Evolutionary conservation across 30 jellyfish, hydroid and myxozoan genomes (phyloP).

Genomic region (Hydractinia echinata): DNA sequence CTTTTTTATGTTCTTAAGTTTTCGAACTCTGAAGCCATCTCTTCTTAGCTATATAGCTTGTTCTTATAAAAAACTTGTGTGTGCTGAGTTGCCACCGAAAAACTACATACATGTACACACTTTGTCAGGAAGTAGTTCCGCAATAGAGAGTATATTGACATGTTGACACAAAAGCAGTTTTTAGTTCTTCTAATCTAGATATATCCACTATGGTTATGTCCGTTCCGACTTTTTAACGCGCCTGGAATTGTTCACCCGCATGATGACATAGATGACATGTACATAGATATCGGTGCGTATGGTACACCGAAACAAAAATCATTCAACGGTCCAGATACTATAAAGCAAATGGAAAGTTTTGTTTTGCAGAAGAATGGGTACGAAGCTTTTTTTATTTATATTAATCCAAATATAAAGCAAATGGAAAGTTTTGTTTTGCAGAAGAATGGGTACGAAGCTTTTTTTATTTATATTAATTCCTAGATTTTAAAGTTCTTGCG

Average conservation of each 20-base stretch:
- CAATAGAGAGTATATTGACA: not conserved
- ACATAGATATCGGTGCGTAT: slow-evolving; percentile 55
- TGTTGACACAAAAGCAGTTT: not conserved
- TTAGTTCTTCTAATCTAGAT: slow-evolving; percentile 11
- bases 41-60: too few species aligned
- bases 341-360: slow-evolving; percentile 37
- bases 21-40: too few species aligned
- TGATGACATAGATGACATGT: slow-evolving; percentile 18
- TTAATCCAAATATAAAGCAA: not conserved
- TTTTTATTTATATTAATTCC: not conserved
- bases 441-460: not conserved
- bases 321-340: slow-evolving; percentile 44
- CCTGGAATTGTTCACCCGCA: slow-evolving; percentile 55
- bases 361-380: slow-evolving; percentile 40
- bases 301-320: slow-evolving; percentile 38
- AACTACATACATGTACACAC: not conserved
- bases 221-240: slow-evolving; percentile 30
- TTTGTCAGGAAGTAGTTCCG: not conserved
- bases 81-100: too few species aligned
- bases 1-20: too few species aligned
- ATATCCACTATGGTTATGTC: slow-evolving; percentile 59
- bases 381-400: not conserved
- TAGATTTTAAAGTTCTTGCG: not conserved
- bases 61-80: too few species aligned
- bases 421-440: not conserved